Evolutionary conservation across 2,797 vertebrate genomes (phyloP).

Genomic region (Tapera naevia): DNA sequence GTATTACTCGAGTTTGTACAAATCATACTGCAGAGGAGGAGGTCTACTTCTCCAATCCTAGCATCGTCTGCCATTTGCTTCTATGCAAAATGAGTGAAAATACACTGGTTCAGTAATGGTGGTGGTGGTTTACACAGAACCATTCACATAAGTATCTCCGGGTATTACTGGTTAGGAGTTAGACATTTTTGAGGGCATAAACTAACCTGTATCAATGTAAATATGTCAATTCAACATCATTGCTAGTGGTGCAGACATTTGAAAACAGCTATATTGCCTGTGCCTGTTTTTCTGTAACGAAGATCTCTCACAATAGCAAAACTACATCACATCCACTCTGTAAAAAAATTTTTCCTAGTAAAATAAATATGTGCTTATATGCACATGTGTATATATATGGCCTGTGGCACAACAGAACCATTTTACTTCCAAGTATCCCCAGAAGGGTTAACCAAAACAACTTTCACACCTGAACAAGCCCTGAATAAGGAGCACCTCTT

Average conservation of each 20-base stretch:
- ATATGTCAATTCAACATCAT: too few relatives aligned
- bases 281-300: not conserved
- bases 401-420: not conserved
- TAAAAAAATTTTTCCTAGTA: not conserved
- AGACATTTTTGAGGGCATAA: not conserved
- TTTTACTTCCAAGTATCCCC: not conserved
- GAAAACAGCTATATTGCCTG: not conserved
- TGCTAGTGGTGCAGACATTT: not conserved
- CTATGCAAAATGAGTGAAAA: not conserved
- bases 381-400: rapidly evolving
- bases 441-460: not conserved
- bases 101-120: not conserved
- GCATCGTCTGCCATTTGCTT: not conserved
- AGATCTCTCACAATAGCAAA: not conserved
- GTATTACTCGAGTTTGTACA: not conserved
- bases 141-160: not conserved
- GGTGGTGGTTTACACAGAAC: rapidly evolving
- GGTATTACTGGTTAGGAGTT: not conserved
- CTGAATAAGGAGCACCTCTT: not conserved
- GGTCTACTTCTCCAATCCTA: not conserved
- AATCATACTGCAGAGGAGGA: not conserved
- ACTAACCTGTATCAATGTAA: not conserved
- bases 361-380: not conserved
- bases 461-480: not conserved
- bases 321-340: rapidly evolving